Base-by-base conservation (phyloP, 35 echinoderm and acorn worm genomes). In the Heliocidaris erythrogramma region DNA sequence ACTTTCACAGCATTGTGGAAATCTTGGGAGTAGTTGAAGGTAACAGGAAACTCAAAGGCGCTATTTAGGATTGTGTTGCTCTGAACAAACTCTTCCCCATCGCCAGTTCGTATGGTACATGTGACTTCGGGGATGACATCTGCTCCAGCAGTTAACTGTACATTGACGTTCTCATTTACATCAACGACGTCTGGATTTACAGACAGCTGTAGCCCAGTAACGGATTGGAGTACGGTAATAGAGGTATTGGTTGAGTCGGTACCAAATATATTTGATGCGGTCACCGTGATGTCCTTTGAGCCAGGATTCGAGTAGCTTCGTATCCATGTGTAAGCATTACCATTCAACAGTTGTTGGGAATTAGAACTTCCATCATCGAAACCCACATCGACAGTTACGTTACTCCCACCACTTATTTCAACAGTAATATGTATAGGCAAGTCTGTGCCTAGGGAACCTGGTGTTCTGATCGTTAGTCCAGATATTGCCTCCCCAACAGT, bases 321-420 rank as follows among this genome's bases (percentile, higher is more conserved):
- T 4, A 48, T 89, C 87, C 87, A 89, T 89, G 87, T 89, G 17
- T 69, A 10, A n/a, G 9, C 69, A 87, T 32, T 49, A 0, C 52
- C 53, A 14, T 65, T 47, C 27, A 32, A 49, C n/a, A 12, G 30
- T 9, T 71, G 12, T 18, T 61, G 24, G 17, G 94, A 27, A 14
- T 71, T 48, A 61, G 13, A 29, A 90, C 59, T 9, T 10, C 69
- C 92, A n/a, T 96, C 85, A 50, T 92, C 95, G 32, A 94, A 96
- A 32, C 94, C 95, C 31, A 96, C 69, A 60, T 48, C 85, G 13
- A 96, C 85, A 49, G 71, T 86, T 13, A 96, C 14, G 6, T 85
- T 35, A 59, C 69, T 96, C 14, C 95, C 95, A 29, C 29, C 48
- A 31, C 47, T 88, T 89, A 89, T 47, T 17, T 32, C 3, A 30